These are phyloP conservation scores for Sciurus vulgaris DNA, from an alignment of 2,797 vertebrate species.

Conservation along the genomic window DNA sequence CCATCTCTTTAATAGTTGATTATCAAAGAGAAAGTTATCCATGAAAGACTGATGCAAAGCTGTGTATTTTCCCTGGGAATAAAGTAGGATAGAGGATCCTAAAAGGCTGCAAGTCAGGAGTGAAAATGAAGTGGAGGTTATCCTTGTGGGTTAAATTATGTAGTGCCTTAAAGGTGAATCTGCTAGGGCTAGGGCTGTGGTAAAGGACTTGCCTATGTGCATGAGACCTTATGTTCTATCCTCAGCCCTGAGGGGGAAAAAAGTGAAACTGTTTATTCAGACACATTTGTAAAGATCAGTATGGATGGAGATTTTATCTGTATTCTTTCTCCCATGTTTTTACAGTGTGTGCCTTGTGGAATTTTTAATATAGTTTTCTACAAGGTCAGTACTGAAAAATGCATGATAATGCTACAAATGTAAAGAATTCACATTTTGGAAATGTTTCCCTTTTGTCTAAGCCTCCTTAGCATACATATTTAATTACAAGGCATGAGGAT, in stretches of 20 bases:
- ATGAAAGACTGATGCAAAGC: neutral
- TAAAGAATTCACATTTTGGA: constrained; percentile 54
- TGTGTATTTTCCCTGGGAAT: neutral
- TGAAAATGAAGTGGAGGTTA: neutral
- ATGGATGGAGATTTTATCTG: neutral
- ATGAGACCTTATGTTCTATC: neutral
- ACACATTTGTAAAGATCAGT: neutral
- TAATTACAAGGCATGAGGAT: constrained; percentile 86
- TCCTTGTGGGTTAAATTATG: neutral
- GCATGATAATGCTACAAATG: constrained; percentile 33
- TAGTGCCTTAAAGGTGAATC: neutral
- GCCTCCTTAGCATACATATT: constrained; percentile 80
- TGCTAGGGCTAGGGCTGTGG: neutral
- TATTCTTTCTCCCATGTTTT: constrained; percentile 21
- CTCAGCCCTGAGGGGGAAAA: neutral
- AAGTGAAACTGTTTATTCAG: neutral
- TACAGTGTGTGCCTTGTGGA: neutral
- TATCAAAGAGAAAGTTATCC: neutral
- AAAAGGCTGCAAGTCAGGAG: neutral
- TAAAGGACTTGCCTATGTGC: neutral
- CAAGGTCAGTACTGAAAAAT: constrained; percentile 50
- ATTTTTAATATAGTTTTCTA: constrained; percentile 72
- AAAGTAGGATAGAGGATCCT: neutral
- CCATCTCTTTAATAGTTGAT: neutral
- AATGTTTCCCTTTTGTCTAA: constrained; percentile 76